A percentile compares a stretch with the other conserved stretches of the same genome.
Conservation (phyloP, 1,140 invertebrate species). For the Drosophila lini region DNA sequence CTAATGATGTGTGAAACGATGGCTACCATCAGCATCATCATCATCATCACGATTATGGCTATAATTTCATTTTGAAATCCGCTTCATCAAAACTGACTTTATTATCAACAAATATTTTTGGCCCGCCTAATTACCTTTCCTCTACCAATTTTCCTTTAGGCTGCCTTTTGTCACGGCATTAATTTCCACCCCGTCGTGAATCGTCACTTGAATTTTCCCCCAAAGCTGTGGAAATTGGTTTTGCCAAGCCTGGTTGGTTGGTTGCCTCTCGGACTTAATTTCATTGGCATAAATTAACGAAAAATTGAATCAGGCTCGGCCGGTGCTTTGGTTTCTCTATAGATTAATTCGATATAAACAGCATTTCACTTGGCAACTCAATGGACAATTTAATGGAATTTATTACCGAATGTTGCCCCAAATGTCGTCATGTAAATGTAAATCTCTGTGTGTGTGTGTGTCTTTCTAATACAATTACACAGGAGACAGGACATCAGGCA, state of each 20-base stretch:
- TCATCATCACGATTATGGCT: constrained; percentile 40
- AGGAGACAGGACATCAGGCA: neutral
- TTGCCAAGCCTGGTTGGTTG: constrained; percentile 52
- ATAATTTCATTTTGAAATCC: constrained; percentile 45
- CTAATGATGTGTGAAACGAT: constrained; percentile 81
- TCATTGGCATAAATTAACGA: constrained; percentile 63
- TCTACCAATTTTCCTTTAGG: constrained; percentile 1
- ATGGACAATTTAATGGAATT: constrained; percentile 41
- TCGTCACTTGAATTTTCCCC: constrained; percentile 53
- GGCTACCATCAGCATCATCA: constrained; percentile 33
- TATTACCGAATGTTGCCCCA: constrained; percentile 27
- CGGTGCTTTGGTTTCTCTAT: constrained; percentile 20
- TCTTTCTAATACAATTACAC: constrained; percentile 34
- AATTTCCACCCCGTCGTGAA: constrained; percentile 34
- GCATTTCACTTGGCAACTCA: constrained; percentile 33
- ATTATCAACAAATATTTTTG: constrained; percentile 1
- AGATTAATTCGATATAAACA: constrained; percentile 33
- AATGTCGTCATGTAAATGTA: constrained; percentile 14
- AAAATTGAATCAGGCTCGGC: constrained; percentile 48
- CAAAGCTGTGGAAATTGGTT: constrained; percentile 33
- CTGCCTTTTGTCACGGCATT: constrained; percentile 30
- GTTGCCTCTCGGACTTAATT: constrained; percentile 48
- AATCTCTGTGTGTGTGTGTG: constrained; percentile 19
- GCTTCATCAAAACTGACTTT: constrained; percentile 45
- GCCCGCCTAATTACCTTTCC: constrained; percentile 42